phyloP scores from a whole-genome alignment of 2,888 invertebrate species.

The Synergus itoensis region DNA sequence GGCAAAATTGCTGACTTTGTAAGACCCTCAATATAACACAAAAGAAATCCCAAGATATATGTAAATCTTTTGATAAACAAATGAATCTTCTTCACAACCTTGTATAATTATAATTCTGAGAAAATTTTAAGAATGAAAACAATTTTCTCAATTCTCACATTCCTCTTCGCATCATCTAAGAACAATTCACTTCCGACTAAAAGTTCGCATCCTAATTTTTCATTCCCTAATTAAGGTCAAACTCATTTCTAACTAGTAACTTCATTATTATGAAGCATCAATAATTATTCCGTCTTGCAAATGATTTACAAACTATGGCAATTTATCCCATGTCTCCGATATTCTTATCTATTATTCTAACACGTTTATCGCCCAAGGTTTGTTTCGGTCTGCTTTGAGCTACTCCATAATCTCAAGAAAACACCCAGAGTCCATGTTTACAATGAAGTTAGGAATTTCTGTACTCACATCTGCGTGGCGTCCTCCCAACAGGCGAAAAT shows the following conservation, averaged over 20 bases:
- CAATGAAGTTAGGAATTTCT: neutral
- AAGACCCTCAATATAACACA: too few relatives aligned
- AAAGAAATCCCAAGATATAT: neutral
- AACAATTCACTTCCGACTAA: conserved; percentile 33
- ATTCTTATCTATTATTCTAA: conserved; percentile 21
- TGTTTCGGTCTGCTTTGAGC: neutral
- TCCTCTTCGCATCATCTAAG: conserved; percentile 15
- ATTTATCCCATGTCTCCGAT: conserved; percentile 13
- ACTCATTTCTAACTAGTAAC: conserved; percentile 15
- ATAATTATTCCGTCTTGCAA: neutral
- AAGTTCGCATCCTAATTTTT: conserved; percentile 27
- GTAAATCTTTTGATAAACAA: neutral
- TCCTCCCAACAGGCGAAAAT: conserved; percentile 83
- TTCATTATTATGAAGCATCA: conserved; percentile 30
- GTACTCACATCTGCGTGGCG: conserved; percentile 75
- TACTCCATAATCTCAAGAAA: conserved; percentile 13
- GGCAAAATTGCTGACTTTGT: too few relatives aligned
- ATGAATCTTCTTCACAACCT: neutral
- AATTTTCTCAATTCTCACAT: conserved; percentile 37
- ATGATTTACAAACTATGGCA: neutral
- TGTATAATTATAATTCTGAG: neutral
- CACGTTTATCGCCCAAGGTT: conserved; percentile 1
- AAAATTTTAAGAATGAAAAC: neutral
- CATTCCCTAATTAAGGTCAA: conserved; percentile 38
- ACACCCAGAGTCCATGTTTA: neutral